Percentiles rank a stretch among this genome's conserved stretches.
phyloP scores from a whole-genome alignment of 2,797 vertebrate species.

The Cetoscarus ocellatus region DNA sequence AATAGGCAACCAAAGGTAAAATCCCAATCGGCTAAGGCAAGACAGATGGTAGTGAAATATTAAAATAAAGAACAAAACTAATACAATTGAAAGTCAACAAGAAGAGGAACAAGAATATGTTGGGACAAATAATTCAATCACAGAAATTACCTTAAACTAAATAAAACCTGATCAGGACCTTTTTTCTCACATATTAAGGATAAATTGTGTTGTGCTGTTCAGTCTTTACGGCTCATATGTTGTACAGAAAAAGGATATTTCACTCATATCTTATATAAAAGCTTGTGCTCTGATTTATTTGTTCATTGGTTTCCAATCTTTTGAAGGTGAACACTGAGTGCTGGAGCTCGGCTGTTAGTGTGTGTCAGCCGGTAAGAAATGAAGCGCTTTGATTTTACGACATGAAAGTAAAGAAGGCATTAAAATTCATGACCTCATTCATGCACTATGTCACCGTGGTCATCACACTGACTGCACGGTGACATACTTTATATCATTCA shows the following conservation, averaged over 20 bases:
- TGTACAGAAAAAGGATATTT: neutral
- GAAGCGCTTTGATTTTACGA: slow-evolving; percentile 27
- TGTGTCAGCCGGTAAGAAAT: slow-evolving; percentile 4
- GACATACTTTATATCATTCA: slow-evolving; percentile 12
- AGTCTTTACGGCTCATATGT: neutral
- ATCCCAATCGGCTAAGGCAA: too few relatives aligned
- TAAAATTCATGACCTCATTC: slow-evolving; percentile 35
- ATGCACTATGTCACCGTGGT: slow-evolving; percentile 3
- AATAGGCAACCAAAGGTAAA: too few relatives aligned
- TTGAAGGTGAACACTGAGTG: slow-evolving; percentile 3
- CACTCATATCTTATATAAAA: neutral
- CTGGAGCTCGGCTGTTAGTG: slow-evolving; percentile 12
- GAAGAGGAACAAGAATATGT: too few relatives aligned
- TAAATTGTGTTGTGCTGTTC: neutral
- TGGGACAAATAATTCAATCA: too few relatives aligned
- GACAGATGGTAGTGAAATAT: too few relatives aligned
- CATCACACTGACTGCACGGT: slow-evolving; percentile 3
- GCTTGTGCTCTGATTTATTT: neutral
- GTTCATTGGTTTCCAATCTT: neutral
- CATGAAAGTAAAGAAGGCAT: slow-evolving; percentile 38
- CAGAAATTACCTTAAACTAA: too few relatives aligned
- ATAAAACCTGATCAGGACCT: too few relatives aligned
- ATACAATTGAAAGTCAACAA: too few relatives aligned
- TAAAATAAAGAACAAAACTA: too few relatives aligned
- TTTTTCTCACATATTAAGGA: too few relatives aligned